Base-by-base conservation (phyloP, 2,797 vertebrate species). In the Tokudaia muenninki region DNA sequence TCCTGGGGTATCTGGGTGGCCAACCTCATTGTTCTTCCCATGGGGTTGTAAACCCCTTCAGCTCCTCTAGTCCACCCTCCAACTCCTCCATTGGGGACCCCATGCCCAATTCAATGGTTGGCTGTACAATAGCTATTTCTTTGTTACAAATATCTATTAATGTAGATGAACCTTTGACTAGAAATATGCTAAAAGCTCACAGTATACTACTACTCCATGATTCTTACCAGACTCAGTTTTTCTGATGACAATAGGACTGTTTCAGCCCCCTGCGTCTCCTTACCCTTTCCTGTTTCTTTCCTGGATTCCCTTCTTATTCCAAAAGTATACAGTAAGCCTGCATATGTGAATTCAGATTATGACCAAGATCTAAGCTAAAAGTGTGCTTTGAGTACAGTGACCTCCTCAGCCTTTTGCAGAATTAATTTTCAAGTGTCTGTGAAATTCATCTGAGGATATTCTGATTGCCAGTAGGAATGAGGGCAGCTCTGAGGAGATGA, bases 381-480 rank as follows among this genome's bases (percentile, higher is more conserved):
- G 37, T 94, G 50, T 96, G 96, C 93, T 94, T 86, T 96, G 79
- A 98, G 95, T 94, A 97, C 94, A 97, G 91, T 96, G 94, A 97
- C 91, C 57, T 87, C 78, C 74, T 97, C 95, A 98, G 97, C 88
- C 92, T 96, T 98, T 97, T 87, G 95, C 90, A 97, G 96, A 98
- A 98, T 98, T 97, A 98, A 97, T 97, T 98, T 97, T 97, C 81
- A 97, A 98, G 97, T 90, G 82, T 97, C 90, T 98, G 67, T 97
- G 96, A 97, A 97, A 97, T 97, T 97, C 92, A 97, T 95, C 95
- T 97, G 91, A 95, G 84, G 61, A 78, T 86, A 96, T 95, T 92
- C 90, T 96, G 96, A 98, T 95, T 97, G 87, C 94, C 93, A 94
- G 57, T 57, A 72, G 80, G 94, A 86, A 87, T 94, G 96, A 88